Evolutionary conservation across 2,888 invertebrate species (phyloP), one percentile per base, ranked within the genome.

Genomic region (Campoplex capitator): DNA sequence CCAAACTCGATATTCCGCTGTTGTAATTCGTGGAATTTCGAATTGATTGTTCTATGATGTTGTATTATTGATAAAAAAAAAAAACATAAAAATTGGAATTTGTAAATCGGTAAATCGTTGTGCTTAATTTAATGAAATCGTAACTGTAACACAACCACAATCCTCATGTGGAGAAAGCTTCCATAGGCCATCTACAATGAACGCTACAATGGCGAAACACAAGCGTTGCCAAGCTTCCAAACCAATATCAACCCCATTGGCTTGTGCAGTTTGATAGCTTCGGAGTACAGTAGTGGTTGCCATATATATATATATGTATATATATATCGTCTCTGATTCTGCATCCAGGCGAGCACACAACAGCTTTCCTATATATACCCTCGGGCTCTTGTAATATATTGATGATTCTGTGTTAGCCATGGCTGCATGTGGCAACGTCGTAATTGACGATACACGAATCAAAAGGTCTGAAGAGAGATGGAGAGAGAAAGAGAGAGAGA

Each of bases 381-480:
- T 1, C 9, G 54, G 67, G 75, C 71, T 85, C 51, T 67, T 77
- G 85, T 82, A 82, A 85, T 82, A 85, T 82, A 85, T 85, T 77
- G 82, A 81, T 80, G 81, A 73, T 35, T 75, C 51, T 75, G 67
- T 62, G 58, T 62, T 65, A 65, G 28, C 65, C 45, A 68, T 78
- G 76, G 71, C 85, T 85, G 85, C 73, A 48, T 67, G 73, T 82
- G 85, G 73, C 82, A 81, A 73, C 77, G 65, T 56, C 73, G 82
- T 85, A 85, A 85, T 82, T 82, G 77, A 85, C 85, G 82, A 82
- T 85, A 77, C 76, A 48, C 67, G 77, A 73, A 67, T 56, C 68
- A 56, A 28, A 51, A 18, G 48, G 78, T 42, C 35, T 56, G 32
- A 51, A 76, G 75, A 18, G 23, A 28, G 74, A 58, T 18, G 45